Base-by-base conservation (phyloP, 2,888 invertebrate genomes). In the Lochmaea crataegi region DNA sequence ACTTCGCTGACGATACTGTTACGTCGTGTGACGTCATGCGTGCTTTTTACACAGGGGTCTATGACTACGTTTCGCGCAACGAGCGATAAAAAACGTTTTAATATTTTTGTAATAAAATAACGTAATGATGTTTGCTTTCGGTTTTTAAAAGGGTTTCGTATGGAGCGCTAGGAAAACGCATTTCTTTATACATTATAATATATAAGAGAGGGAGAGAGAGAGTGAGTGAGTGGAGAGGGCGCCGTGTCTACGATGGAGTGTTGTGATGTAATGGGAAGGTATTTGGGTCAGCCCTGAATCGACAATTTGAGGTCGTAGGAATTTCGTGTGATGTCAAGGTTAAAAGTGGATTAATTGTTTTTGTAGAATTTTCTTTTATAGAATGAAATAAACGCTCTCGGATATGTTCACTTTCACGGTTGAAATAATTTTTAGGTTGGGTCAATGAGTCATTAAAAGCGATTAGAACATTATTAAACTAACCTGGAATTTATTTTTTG, bases 21-120 rank as follows among this genome's bases (percentile, higher is more conserved):
- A 82, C 81, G 82, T 82, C 73, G 68, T 45, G 77, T 81, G 82
- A 83, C 82, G 81, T 83, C 82, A 83, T 76, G 67, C 68, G 72
- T 57, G 26, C 38, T 51, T 65, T 51, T 65, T 32, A 32, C 32
- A 14, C 32, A 51, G 22, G 26, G 14, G 12, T 4, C 18, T 10
- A 16, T 18, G 16, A 16, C 16, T 7, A 32, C n/a, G 9, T 38
- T 38, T 12, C 48, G 32, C 32, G 53, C 38, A 53, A 11, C 16
- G 10, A 51, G 22, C 18, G 12, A 32, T 7, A 16, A 26, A 65
- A 51, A 32, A 53, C 10, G 16, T 32, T n/a, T 53, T 16, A 10
- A 65, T 65, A 53, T 38, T 48, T 18, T 65, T 26, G 65, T 32
- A 65, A 65, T 53, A 61, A 42, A 61, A 61, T 41, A 61, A 42